Conservation (phyloP, 2,888 invertebrate genomes). For the Stictocephala bisonia region DNA sequence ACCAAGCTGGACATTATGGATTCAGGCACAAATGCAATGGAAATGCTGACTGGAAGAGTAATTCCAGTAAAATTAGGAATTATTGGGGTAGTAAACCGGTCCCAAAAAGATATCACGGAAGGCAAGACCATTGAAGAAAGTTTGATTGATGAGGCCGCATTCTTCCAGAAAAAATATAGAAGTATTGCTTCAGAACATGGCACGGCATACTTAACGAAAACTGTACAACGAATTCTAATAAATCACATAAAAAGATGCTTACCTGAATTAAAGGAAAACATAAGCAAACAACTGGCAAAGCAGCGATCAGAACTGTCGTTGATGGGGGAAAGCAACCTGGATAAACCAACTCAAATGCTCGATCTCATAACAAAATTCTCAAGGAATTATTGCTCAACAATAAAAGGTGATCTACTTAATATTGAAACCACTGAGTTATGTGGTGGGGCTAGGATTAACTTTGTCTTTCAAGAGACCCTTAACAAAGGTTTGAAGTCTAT, state of each 20-base stretch:
- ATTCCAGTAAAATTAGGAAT: slow-evolving; percentile 75
- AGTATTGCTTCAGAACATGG: slow-evolving; percentile 71
- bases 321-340: slow-evolving; percentile 71
- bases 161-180: slow-evolving; percentile 71
- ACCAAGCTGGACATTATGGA: slow-evolving; percentile 77
- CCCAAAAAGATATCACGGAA: slow-evolving; percentile 70
- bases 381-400: slow-evolving; percentile 72
- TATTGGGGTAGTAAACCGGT: slow-evolving; percentile 73
- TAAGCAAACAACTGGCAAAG: slow-evolving; percentile 71
- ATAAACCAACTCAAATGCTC: slow-evolving; percentile 70
- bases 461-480: slow-evolving; percentile 76
- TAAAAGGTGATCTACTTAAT: slow-evolving; percentile 72
- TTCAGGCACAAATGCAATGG: slow-evolving; percentile 74
- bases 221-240: slow-evolving; percentile 71
- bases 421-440: slow-evolving; percentile 69
- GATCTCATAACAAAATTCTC: slow-evolving; percentile 75
- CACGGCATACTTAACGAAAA: slow-evolving; percentile 70
- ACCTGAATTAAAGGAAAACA: slow-evolving; percentile 70
- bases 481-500: slow-evolving; percentile 69
- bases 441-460: slow-evolving; percentile 73
- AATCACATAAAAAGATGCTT: slow-evolving; percentile 74
- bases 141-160: slow-evolving; percentile 70
- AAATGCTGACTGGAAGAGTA: slow-evolving; percentile 71
- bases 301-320: slow-evolving; percentile 70
- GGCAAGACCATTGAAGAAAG: slow-evolving; percentile 65